These are phyloP conservation scores for Glyphotaelius pellucidus DNA, from an alignment of 2,888 invertebrate species.

Conservation along the genomic window DNA sequence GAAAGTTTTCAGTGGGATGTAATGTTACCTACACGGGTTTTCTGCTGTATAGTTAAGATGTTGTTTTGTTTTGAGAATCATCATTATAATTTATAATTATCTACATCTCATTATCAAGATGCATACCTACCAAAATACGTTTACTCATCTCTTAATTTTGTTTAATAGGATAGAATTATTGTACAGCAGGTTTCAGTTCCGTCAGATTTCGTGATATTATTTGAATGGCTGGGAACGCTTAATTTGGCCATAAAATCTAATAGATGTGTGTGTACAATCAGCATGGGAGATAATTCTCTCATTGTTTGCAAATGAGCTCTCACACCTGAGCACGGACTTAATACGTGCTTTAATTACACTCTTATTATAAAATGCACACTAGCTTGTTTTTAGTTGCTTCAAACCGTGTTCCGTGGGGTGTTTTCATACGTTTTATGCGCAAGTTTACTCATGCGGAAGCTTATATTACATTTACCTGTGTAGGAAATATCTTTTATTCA, in stretches of 20 bases:
- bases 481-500: background rate
- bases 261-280: background rate
- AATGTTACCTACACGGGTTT: background rate
- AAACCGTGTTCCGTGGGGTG: background rate
- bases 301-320: slow-evolving; percentile 40
- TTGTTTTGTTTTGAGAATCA: background rate
- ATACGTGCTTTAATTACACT: slow-evolving; percentile 1
- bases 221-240: slow-evolving; percentile 9
- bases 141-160: background rate
- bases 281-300: slow-evolving; percentile 14
- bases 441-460: slow-evolving; percentile 1
- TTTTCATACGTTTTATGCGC: background rate
- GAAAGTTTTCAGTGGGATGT: too few relatives aligned
- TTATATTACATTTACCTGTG: background rate
- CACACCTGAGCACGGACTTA: slow-evolving; percentile 9
- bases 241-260: slow-evolving; percentile 20
- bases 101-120: too few relatives aligned
- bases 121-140: background rate
- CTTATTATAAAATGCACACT: slow-evolving; percentile 5
- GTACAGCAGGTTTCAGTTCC: background rate
- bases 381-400: background rate
- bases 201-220: background rate
- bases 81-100: too few relatives aligned
- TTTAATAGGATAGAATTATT: background rate
- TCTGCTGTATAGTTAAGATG: background rate